Evolutionary conservation across 2,888 invertebrate genomes (phyloP).

Genomic region (Uropetala carovei): DNA sequence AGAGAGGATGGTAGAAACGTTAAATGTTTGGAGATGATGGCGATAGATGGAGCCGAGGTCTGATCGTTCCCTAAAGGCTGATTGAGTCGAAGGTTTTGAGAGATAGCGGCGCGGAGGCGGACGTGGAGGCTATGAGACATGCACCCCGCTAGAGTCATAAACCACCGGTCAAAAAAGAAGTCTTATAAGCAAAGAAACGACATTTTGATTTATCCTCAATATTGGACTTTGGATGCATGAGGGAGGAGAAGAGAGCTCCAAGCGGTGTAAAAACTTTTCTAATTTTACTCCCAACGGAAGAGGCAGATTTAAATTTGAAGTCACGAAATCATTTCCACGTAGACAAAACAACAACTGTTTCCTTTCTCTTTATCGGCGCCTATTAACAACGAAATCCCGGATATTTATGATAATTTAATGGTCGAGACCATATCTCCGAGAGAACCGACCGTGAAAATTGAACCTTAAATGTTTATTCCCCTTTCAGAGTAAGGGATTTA

Average conservation of each 20-base stretch:
- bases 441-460: too few relatives aligned
- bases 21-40: neutral
- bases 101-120: neutral
- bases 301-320: too few relatives aligned
- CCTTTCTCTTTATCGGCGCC: too few relatives aligned
- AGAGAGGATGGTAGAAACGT: neutral
- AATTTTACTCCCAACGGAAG: too few relatives aligned
- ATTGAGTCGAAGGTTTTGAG: neutral
- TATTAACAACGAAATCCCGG: too few relatives aligned
- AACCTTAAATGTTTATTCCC: too few relatives aligned
- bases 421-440: too few relatives aligned
- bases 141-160: neutral
- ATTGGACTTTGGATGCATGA: neutral
- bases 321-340: too few relatives aligned
- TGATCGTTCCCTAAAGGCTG: neutral
- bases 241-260: neutral
- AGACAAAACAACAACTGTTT: too few relatives aligned
- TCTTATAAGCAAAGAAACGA: neutral
- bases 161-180: neutral
- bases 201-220: neutral
- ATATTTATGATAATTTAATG: too few relatives aligned
- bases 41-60: neutral
- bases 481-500: too few relatives aligned
- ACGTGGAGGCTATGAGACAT: neutral
- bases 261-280: too few relatives aligned